These are phyloP conservation scores for Bombyx mandarina DNA, from an alignment of 1,140 invertebrate species.

Conservation along the genomic window DNA sequence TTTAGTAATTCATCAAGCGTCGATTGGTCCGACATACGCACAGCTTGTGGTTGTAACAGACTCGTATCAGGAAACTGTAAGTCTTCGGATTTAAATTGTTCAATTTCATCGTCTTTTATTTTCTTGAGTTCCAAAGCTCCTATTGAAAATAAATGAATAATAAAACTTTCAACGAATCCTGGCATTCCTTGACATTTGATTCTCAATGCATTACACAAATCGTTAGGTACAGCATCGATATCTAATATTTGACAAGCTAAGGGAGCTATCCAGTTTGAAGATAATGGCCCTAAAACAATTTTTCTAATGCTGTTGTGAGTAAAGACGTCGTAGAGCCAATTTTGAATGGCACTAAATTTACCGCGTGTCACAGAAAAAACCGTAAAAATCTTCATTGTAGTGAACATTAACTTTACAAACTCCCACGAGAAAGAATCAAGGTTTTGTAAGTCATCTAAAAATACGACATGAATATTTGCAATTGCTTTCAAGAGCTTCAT, in stretches of 20 bases:
- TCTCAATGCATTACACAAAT: conserved; percentile 51
- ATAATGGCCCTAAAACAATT: conserved; percentile 41
- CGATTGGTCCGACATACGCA: conserved; percentile 34
- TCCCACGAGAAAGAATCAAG: conserved; percentile 54
- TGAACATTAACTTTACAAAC: conserved; percentile 44
- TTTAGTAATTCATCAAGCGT: conserved; percentile 31
- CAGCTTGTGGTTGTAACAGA: conserved; percentile 38
- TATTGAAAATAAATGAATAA: conserved; percentile 61
- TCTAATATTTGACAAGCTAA: conserved; percentile 66
- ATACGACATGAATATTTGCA: conserved; percentile 32
- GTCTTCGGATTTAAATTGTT: conserved; percentile 28
- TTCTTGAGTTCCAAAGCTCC: conserved; percentile 49
- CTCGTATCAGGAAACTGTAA: conserved; percentile 40
- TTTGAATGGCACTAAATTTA: conserved; percentile 40
- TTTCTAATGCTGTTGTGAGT: conserved; percentile 45
- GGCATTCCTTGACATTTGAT: conserved; percentile 60
- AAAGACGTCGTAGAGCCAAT: conserved; percentile 51
- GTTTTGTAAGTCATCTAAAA: conserved; percentile 60
- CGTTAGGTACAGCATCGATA: conserved; percentile 51
- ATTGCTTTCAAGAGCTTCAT: conserved; percentile 37
- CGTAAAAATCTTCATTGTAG: conserved; percentile 36
- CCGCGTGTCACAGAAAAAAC: conserved; percentile 44
- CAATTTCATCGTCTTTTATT: conserved; percentile 29
- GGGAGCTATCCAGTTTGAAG: conserved; percentile 38
- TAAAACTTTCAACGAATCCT: conserved; percentile 58